phyloP scores from a whole-genome alignment of 2,113 vertebrate species.

The Silurus meridionalis region DNA sequence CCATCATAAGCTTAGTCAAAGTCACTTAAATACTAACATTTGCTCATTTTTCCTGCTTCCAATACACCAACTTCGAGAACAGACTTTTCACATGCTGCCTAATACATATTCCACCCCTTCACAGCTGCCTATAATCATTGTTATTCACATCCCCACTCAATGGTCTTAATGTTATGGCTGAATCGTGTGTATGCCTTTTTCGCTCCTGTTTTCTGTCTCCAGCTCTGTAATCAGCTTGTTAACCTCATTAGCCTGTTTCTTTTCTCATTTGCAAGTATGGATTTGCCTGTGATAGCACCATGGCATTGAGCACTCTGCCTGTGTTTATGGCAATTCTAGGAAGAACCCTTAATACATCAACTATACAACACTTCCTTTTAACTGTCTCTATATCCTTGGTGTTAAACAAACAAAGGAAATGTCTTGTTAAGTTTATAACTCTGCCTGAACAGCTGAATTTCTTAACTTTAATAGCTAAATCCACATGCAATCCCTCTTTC shows the following conservation, averaged over 20 bases:
- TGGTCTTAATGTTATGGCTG: too few species aligned
- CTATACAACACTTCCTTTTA: background rate
- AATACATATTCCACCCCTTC: too few species aligned
- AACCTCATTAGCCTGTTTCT: constrained; percentile 3
- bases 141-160: too few species aligned
- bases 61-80: too few species aligned
- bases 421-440: background rate
- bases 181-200: too few species aligned
- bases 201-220: too few species aligned
- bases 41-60: too few species aligned
- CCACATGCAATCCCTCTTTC: background rate
- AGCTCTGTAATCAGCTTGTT: background rate
- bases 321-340: background rate
- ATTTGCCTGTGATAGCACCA: background rate
- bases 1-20: too few species aligned
- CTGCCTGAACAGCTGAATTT: background rate
- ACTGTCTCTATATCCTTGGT: too few species aligned
- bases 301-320: background rate
- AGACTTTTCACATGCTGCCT: too few species aligned
- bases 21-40: too few species aligned
- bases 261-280: constrained; percentile 1
- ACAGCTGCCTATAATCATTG: too few species aligned
- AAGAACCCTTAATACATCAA: background rate
- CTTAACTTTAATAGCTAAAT: background rate
- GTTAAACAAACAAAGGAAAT: background rate